Percentiles rank a stretch among this genome's conserved stretches.
phyloP scores from a whole-genome alignment of 53 echinoderm and acorn worm species.

The Henricia sp. region DNA sequence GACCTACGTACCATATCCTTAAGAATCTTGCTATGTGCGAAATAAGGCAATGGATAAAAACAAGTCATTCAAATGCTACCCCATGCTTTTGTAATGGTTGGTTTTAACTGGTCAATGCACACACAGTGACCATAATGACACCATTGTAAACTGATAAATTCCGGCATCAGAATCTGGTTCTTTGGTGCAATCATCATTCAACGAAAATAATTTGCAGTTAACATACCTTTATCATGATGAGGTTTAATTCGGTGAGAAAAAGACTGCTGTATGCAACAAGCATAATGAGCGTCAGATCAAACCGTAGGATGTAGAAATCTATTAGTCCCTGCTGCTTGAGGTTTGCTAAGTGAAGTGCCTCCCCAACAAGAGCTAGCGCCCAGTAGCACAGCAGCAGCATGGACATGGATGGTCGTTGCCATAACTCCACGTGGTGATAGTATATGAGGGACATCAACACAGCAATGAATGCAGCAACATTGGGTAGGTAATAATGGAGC shows the following conservation, averaged over 20 bases:
- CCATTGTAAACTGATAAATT: too few relatives aligned
- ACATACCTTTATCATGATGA: constrained; percentile 62
- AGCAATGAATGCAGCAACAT: constrained; percentile 63
- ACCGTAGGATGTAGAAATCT: constrained; percentile 21
- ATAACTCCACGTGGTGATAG: constrained; percentile 84
- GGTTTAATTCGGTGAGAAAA: constrained; percentile 70
- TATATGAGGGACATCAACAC: constrained; percentile 62
- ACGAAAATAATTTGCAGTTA: too few relatives aligned
- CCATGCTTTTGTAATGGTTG: too few relatives aligned
- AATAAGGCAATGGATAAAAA: too few relatives aligned
- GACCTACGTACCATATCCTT: too few relatives aligned
- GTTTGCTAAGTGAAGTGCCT: constrained; percentile 59
- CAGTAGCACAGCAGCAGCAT: constrained; percentile 71
- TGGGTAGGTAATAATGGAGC: constrained; percentile 84
- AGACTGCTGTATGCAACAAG: constrained; percentile 22
- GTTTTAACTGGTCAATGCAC: too few relatives aligned
- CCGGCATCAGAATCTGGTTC: too few relatives aligned
- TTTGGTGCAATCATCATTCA: too few relatives aligned
- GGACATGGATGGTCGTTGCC: constrained; percentile 70
- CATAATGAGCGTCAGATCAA: constrained; percentile 20
- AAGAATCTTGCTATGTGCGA: too few relatives aligned
- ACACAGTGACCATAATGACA: too few relatives aligned
- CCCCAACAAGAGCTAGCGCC: constrained; percentile 40
- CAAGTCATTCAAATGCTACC: too few relatives aligned
- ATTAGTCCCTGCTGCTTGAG: constrained; percentile 44